Evolutionary conservation across 2,797 vertebrate genomes (phyloP), one percentile per base, ranked within the genome.

Genomic region (Schizopygopsis malacanthus): DNA sequence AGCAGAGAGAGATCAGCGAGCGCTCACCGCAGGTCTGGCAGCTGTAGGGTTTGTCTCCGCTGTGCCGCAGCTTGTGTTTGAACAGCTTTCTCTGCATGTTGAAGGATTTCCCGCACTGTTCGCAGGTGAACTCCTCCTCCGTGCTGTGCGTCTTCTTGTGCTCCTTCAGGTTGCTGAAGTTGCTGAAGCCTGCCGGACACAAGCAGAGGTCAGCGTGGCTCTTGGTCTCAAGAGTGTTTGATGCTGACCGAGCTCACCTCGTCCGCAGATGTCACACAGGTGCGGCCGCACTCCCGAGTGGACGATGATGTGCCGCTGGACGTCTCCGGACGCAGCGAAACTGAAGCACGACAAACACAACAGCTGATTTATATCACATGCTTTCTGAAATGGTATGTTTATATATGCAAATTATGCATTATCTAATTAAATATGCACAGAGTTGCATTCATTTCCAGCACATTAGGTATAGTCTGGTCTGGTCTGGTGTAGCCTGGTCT

Each of bases 281-380:
- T 99, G 98, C 63, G 98, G 98, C 83, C 97, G 98, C 86, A 98
- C 97, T 91, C 98, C 98, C 3, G 98, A 99, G 93, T 99, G 98
- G 86, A 99, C 97, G 85, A 98, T 96, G 88, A 98, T 98, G 90
- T 99, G 98, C 39, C 98, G 97, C 71, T 99, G 98, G 83, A 99
- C 98, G 41, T 99, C 98, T 25, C 98, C 98, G 4, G 98, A 97
- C 83, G 98, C 97, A 28, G 98, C 97, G 88, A 99, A 99, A 89
- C 98, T 99, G 86, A 80, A 45, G 54, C 11, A 79, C 15, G 75
- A 9, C 61, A 18, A 20, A 1, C 9, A 11, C 43, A 11, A 10
- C 43, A 43, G 43, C 9, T 11, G 47, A 4, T 15, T 47, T 47
- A 47, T 4, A 47, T 11, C 11, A 47, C 47, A 47, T 1, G 13